phyloP scores from a whole-genome alignment of 2,888 invertebrate species.

The Orthosia cruda region DNA sequence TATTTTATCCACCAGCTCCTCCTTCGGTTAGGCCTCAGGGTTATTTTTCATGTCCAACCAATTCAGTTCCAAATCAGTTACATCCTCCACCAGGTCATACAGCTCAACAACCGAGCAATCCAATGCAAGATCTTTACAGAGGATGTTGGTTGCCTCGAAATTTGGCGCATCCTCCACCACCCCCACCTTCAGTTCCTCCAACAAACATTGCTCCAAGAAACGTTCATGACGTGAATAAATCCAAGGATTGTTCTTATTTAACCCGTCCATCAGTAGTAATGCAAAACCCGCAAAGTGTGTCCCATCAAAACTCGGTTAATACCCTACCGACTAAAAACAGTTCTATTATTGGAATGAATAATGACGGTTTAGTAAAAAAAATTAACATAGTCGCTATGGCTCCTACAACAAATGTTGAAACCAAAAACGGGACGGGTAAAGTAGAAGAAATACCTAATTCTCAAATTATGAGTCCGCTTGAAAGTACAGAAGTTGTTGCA shows the following conservation, averaged over 20 bases:
- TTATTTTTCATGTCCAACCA: slow-evolving; percentile 14
- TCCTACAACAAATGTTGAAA: background rate
- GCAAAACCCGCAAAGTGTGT: slow-evolving; percentile 3
- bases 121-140: slow-evolving; percentile 15
- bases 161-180: slow-evolving; percentile 9
- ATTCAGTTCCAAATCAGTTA: slow-evolving; percentile 8
- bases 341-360: slow-evolving; percentile 64
- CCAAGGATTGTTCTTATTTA: slow-evolving; percentile 7
- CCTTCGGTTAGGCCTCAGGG: slow-evolving; percentile 12
- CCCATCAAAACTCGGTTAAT: background rate
- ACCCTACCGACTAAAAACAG: slow-evolving; percentile 1
- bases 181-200: background rate
- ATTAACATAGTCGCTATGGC: slow-evolving; percentile 53
- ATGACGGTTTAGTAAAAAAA: slow-evolving; percentile 63
- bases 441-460: slow-evolving; percentile 1
- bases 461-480: slow-evolving; percentile 5
- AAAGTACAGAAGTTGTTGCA: slow-evolving; percentile 44
- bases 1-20: slow-evolving; percentile 29
- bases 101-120: slow-evolving; percentile 14
- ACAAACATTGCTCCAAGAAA: background rate
- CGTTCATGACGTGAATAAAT: background rate
- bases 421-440: background rate
- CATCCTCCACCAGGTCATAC: background rate
- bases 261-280: background rate
- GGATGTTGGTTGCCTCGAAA: slow-evolving; percentile 31